Evolutionary conservation across 2,888 invertebrate species (phyloP).

Genomic region (Diarsia mendica): DNA sequence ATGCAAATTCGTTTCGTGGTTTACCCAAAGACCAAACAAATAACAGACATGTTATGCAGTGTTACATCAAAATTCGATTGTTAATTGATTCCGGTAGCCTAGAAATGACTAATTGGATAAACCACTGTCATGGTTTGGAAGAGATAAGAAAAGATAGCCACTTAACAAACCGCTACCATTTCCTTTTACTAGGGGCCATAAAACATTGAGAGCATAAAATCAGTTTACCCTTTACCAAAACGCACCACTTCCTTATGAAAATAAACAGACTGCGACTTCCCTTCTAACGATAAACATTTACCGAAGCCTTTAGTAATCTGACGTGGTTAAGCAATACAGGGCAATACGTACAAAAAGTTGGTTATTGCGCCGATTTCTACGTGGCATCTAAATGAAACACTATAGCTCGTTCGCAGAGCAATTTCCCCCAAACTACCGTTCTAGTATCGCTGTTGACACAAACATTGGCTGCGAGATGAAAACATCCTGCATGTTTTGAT

Average conservation of each 20-base stretch:
- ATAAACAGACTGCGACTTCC: constrained; percentile 44
- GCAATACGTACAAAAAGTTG: constrained; percentile 50
- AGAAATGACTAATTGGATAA: not conserved
- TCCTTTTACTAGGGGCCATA: constrained; percentile 30
- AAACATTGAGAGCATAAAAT: constrained; percentile 38
- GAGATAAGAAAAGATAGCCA: constrained; percentile 6
- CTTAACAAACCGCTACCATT: not conserved
- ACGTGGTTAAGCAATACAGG: constrained; percentile 36
- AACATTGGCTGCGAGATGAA: constrained; percentile 77
- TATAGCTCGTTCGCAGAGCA: constrained; percentile 57
- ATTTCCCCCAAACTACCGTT: constrained; percentile 62
- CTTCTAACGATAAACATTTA: constrained; percentile 49
- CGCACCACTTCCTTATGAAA: constrained; percentile 38
- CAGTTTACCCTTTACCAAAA: constrained; percentile 27
- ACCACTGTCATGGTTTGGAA: not conserved
- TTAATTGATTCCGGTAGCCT: not conserved
- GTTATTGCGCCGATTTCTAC: constrained; percentile 46
- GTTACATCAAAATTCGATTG: not conserved
- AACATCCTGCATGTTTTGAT: constrained; percentile 78
- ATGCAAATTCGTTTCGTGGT: too few relatives aligned
- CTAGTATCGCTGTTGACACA: constrained; percentile 80
- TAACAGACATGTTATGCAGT: too few relatives aligned
- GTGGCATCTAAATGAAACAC: constrained; percentile 61
- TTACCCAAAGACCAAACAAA: not conserved
- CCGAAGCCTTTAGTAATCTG: constrained; percentile 49